Evolutionary conservation across 2,888 invertebrate genomes (phyloP), one percentile per base, ranked within the genome.

Genomic region (Rhogogaster chlorosoma): DNA sequence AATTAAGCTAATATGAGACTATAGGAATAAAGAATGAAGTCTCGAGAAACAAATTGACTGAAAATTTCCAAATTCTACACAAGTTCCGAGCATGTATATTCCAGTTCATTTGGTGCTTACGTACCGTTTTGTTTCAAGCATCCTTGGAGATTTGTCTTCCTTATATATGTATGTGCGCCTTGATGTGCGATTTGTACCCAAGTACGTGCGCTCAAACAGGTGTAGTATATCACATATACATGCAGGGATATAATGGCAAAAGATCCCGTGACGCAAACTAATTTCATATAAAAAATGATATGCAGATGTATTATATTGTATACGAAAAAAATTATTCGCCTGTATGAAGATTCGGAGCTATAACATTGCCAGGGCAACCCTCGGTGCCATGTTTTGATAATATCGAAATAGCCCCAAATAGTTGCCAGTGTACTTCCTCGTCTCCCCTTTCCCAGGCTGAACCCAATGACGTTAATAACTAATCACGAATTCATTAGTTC

Each of bases 401-500:
- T 53, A 32, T 38, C 12, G 18, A 77, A 29, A 77, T 77, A 32
- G 77, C 12, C 32, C 32, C 53, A 2, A 77, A 49, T 77, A 53
- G 29, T 77, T 77, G 32, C 53, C 18, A 49, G 32, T 32, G 53
- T 77, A 42, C n/a, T 53, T 49, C 15, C n/a, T 10, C n/a, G 26
- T 53, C 29, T 32, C 29, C 29, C 29, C 7, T 29, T 29, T 26
- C 26, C 29, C 29, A 45, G 57, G 49, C 2, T 61, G 12, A 45
- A 12, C 26, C 12, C 18, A n/a, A 57, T 12, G 38, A 22, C 80
- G 36, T 61, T 38, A 61, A 61, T 57, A 61, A 80, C 61, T 80
- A 45, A 67, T 64, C 32, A 67, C 45, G 45, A 67, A 70, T 83
- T 67, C 67, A 83, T 83, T 45, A 70, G 70, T 83, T 83, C 45